Evolutionary conservation across 2,113 vertebrate genomes (phyloP).

Genomic region (Pristiophorus japonicus): DNA sequence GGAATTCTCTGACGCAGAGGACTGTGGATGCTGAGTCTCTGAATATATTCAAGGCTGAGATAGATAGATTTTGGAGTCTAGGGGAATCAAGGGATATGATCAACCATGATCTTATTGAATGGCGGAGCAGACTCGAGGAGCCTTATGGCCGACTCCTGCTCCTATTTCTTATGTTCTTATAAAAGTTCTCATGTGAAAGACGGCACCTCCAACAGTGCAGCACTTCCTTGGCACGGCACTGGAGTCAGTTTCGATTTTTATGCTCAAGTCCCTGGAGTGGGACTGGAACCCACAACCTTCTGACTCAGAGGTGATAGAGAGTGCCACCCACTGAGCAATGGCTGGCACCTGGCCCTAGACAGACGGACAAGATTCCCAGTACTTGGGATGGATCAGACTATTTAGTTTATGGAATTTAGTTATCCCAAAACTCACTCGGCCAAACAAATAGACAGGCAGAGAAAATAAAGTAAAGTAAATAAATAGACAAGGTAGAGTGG

Average conservation of each 20-base stretch:
- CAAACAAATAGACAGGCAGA: not conserved
- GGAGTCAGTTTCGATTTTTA: not conserved
- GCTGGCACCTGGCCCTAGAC: too few species aligned
- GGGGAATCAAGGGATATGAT: too few species aligned
- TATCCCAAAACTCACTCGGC: not conserved
- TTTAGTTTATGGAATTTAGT: not conserved
- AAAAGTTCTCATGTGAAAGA: not conserved
- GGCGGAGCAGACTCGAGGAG: too few species aligned
- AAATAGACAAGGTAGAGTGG: too few species aligned
- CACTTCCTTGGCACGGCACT: not conserved
- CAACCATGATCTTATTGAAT: too few species aligned
- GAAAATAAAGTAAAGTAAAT: too few species aligned
- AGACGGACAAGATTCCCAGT: not conserved
- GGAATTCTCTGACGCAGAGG: too few species aligned
- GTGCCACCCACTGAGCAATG: not conserved
- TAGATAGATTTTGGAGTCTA: too few species aligned
- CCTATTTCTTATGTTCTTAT: too few species aligned
- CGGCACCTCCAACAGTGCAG: not conserved
- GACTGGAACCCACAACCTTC: not conserved
- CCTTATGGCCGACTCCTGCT: too few species aligned
- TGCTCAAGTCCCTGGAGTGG: not conserved
- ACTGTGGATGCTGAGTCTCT: too few species aligned
- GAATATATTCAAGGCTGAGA: too few species aligned
- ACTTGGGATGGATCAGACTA: not conserved
- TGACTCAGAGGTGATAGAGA: not conserved